A percentile compares a stretch with the other conserved stretches of the same genome.
Conservation (phyloP, 2,797 vertebrate genomes). For the Xiphophorus birchmanni region DNA sequence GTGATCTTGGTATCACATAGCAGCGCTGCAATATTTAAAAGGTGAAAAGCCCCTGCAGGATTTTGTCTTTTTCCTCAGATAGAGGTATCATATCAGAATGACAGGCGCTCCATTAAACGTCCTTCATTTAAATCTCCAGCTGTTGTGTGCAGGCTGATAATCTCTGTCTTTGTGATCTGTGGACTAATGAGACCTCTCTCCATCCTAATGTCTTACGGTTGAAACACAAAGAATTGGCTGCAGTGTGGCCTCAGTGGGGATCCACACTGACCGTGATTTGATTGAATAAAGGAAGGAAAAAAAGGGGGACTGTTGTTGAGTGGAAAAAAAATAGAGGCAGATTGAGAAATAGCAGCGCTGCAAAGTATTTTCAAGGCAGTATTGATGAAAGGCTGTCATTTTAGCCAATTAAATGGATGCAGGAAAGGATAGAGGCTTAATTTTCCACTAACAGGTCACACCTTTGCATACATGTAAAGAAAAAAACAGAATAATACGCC, state of each 20-base stretch:
- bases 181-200: constrained; percentile 90
- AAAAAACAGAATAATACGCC: constrained; percentile 5
- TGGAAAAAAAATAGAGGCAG: constrained; percentile 31
- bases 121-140: constrained; percentile 72
- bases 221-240: constrained; percentile 93
- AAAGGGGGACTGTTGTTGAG: not conserved
- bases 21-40: constrained; percentile 43
- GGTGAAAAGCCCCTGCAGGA: constrained; percentile 49
- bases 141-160: constrained; percentile 85
- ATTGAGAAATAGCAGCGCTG: constrained; percentile 73
- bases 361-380: constrained; percentile 87
- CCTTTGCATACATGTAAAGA: constrained; percentile 27
- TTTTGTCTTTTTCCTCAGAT: constrained; percentile 55
- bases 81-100: constrained; percentile 69
- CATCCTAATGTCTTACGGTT: constrained; percentile 94
- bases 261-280: constrained; percentile 90
- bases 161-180: constrained; percentile 90
- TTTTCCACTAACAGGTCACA: constrained; percentile 86
- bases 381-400: constrained; percentile 96
- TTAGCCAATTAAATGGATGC: constrained; percentile 91
- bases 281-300: constrained; percentile 87
- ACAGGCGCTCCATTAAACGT: constrained; percentile 59
- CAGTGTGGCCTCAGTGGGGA: constrained; percentile 91
- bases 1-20: constrained; percentile 49
- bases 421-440: constrained; percentile 89